These are phyloP conservation scores for Sinocyclocheilus rhinocerous DNA, from an alignment of 2,113 vertebrate genomes.

Conservation along the genomic window DNA sequence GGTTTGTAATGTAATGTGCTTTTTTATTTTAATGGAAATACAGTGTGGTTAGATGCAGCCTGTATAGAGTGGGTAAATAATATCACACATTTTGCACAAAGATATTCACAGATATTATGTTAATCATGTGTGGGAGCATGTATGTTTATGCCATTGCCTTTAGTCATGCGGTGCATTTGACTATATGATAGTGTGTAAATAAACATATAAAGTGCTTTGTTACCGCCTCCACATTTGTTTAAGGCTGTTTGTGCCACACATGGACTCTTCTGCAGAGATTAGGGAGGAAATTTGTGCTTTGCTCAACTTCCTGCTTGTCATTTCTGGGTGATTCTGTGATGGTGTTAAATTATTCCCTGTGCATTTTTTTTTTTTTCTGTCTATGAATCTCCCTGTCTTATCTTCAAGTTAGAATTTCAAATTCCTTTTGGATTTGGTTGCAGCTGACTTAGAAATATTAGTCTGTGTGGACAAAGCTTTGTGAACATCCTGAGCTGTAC, in stretches of 20 bases:
- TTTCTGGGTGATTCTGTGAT: background rate
- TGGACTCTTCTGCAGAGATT: background rate
- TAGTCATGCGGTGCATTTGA: slow-evolving; percentile 11
- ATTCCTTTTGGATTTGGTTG: background rate
- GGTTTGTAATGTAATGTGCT: background rate
- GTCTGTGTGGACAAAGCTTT: background rate
- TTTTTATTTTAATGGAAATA: background rate
- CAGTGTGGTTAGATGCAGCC: background rate
- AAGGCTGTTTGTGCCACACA: slow-evolving; percentile 24
- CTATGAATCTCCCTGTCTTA: background rate
- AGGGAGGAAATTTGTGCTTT: background rate
- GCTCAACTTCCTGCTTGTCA: background rate
- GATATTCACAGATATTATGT: slow-evolving; percentile 21
- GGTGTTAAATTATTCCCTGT: slow-evolving; percentile 6
- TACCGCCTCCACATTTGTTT: slow-evolving; percentile 24
- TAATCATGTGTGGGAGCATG: slow-evolving; percentile 26
- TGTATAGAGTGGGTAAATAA: slow-evolving; percentile 2
- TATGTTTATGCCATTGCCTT: slow-evolving; percentile 24
- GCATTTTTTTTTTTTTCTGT: background rate
- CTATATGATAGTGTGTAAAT: slow-evolving; percentile 3
- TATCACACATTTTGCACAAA: background rate
- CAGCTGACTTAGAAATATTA: background rate
- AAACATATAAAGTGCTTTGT: slow-evolving; percentile 23
- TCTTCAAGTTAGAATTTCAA: slow-evolving; percentile 45
- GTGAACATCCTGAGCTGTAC: background rate